Evolutionary conservation across 2,797 vertebrate species (phyloP).

Genomic region (Sebastes itinus): DNA sequence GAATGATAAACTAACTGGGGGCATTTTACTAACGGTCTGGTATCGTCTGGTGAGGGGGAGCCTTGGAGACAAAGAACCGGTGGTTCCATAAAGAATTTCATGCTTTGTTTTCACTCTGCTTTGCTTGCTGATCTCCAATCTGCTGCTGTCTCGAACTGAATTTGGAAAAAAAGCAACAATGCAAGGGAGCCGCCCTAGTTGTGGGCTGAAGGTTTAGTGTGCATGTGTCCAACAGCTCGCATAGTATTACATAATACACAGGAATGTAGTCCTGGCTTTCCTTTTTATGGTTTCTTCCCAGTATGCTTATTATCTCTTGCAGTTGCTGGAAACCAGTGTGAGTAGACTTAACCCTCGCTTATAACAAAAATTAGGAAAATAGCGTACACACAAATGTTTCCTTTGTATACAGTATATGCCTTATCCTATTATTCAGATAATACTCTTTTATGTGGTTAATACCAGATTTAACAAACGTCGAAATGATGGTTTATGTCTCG

Average conservation of each 20-base stretch:
- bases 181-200: neutral
- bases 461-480: neutral
- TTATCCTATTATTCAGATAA: neutral
- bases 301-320: constrained; percentile 3
- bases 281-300: neutral
- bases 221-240: neutral
- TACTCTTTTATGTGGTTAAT: neutral
- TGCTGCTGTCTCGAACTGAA: neutral
- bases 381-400: neutral
- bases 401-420: neutral
- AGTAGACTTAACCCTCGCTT: neutral
- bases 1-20: constrained; percentile 1
- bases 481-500: neutral
- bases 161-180: neutral
- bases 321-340: constrained; percentile 8
- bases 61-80: neutral
- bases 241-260: neutral
- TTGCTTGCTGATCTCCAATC: neutral
- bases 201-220: neutral
- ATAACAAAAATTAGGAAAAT: neutral
- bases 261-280: neutral
- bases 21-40: constrained; percentile 39
- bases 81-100: neutral
- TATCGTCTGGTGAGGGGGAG: constrained; percentile 28
- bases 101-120: neutral